Percentiles rank a stretch among this genome's conserved stretches.
phyloP scores from a whole-genome alignment of 92 coral and sea anemone genomes.

The Zoanthus sociatus region DNA sequence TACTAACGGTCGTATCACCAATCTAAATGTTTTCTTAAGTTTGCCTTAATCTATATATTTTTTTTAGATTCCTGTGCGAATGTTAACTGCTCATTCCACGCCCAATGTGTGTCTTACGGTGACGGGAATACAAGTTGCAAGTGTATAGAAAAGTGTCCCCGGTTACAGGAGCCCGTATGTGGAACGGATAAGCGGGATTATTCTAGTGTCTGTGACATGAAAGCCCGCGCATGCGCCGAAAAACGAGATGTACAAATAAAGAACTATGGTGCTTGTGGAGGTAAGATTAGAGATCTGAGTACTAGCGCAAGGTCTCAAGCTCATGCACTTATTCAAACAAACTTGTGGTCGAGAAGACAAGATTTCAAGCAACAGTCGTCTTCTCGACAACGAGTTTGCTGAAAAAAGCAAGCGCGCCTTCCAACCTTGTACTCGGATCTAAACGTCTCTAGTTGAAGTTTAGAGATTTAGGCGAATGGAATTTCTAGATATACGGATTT shows the following conservation, averaged over 20 bases:
- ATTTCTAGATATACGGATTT: too few relatives aligned
- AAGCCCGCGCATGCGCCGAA: constrained; percentile 81
- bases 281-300: constrained; percentile 37
- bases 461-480: too few relatives aligned
- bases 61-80: constrained; percentile 88
- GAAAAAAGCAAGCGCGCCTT: background rate
- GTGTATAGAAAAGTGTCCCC: constrained; percentile 80
- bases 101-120: constrained; percentile 85
- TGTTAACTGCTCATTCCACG: constrained; percentile 74
- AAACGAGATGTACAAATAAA: constrained; percentile 61
- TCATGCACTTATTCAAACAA: too few relatives aligned
- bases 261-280: constrained; percentile 86
- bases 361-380: too few relatives aligned
- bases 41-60: too few relatives aligned
- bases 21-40: too few relatives aligned
- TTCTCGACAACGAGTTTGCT: background rate
- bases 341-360: background rate
- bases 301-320: too few relatives aligned
- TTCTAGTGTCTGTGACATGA: constrained; percentile 81
- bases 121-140: constrained; percentile 85
- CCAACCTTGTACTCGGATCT: too few relatives aligned
- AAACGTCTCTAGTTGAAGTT: too few relatives aligned
- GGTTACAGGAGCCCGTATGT: constrained; percentile 84
- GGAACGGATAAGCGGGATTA: constrained; percentile 92
- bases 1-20: too few relatives aligned